Percentiles rank a stretch among this genome's conserved stretches.
Evolutionary conservation across 2,888 invertebrate species (phyloP).

Genomic region (Synergus japonicus): DNA sequence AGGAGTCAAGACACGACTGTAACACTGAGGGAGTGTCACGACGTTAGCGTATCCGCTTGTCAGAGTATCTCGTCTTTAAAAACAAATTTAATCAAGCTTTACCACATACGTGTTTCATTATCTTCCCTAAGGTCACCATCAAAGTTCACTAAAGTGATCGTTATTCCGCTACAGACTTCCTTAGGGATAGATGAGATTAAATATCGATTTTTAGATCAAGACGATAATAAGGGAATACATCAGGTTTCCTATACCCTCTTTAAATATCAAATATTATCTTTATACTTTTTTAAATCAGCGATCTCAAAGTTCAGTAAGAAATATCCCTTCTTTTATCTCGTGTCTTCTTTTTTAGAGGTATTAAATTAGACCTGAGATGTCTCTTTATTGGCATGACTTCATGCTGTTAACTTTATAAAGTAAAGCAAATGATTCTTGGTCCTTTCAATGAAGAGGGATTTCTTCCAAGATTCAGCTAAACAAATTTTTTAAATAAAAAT

Average conservation of each 20-base stretch:
- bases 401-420: background rate
- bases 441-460: background rate
- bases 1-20: conserved; percentile 29
- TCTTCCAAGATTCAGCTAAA: background rate
- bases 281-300: background rate
- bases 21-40: conserved; percentile 35
- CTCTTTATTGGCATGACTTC: background rate
- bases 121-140: conserved; percentile 15
- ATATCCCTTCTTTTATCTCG: too few relatives aligned
- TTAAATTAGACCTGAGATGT: background rate
- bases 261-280: background rate
- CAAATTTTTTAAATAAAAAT: background rate
- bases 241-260: background rate
- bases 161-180: background rate
- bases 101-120: conserved; percentile 23
- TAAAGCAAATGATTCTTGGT: background rate
- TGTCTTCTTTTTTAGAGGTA: too few relatives aligned
- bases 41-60: conserved; percentile 39
- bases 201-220: background rate
- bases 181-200: background rate
- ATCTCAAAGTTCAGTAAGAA: too few relatives aligned
- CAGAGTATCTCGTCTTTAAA: conserved; percentile 26
- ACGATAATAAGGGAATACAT: background rate
- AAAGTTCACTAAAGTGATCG: background rate
- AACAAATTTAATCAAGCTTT: conserved; percentile 37